Base-by-base conservation (phyloP, 2,113 vertebrate genomes). In the Xiphorhynchus elegans region DNA sequence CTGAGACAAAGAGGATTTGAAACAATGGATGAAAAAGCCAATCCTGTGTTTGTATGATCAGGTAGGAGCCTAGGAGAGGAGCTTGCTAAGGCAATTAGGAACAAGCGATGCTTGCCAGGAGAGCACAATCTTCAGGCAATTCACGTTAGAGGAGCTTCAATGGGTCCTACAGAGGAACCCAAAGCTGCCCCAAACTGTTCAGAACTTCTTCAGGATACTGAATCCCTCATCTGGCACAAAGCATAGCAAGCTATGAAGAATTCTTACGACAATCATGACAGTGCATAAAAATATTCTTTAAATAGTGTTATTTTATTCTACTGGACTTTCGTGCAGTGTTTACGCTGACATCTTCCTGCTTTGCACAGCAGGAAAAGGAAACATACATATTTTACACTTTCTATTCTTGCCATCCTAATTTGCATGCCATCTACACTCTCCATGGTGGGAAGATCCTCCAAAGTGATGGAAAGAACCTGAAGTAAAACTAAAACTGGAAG, bases 1-100 rank as follows among this genome's bases (percentile, higher is more conserved):
- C 37, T 21, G 50, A 73, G 35, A 84, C 75, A 93, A 92, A 74
- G 64, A 59, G 3, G 12, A 39, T 44, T 91, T 83, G 63, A 49
- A 81, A 74, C 46, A 95, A 88, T n/a, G 55, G 72, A 67, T 77
- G 82, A 73, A 73, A 93, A 23, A 74, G 35, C 50, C 91, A 88
- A 88, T 37, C 37, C 17, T 6, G 7, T 35, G 25, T 52, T 67
- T 47, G 12, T 77, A 8, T 67, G 91, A 89, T 89, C 88, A 95
- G 88, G 95, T 94, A 92, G 75, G 72, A 90, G 44, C 55, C 42
- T 56, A 63, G 68, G 59, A 88, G 50, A 42, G 29, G 14, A 77
- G 56, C 35, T 47, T 59, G 59, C 60, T 42, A 44, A 84, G 29
- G 89, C 76, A 95, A 81, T 95, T 72, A 89, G 50, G 83, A 80